Base-by-base conservation (phyloP, 2,888 invertebrate genomes). In the Cryptocephalus primarius region DNA sequence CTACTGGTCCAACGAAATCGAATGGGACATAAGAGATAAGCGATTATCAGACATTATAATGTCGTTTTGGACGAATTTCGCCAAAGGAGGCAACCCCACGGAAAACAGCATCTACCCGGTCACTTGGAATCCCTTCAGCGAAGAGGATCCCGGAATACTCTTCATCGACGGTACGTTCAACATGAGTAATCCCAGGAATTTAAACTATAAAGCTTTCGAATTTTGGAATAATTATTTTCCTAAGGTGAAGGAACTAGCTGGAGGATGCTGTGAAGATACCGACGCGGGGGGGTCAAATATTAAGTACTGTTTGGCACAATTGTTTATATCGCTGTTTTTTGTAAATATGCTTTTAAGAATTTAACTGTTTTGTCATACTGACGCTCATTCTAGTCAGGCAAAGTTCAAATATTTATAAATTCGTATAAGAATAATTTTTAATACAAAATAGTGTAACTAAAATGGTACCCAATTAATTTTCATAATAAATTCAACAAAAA, bases 171-270 rank as follows among this genome's bases (percentile, higher is more conserved):
- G 82, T 43, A 85, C 80, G 57, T 85, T 88, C 59, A 82, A 83
- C 51, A 87, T 88, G 81, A 84, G 82, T 56, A 79, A 82, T 55
- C 67, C 78, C 0, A 73, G 72, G 2, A 77, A 73, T 32, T 74
- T 88, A 32, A 84, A 88, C 68, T 85, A 86, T 60, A 84, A 83
- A 60, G 80, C 85, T 14, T 78, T 88, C 52, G 81, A 83, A 51
- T 89, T 89, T 69, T 89, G 89, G 89, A 86, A 87, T 57, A 80
- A 84, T 50, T 87, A 87, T 65, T 89, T 85, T 63, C 88, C 88
- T 0, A 82, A 78, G 68, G 79, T 88, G 38, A 70, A 85, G 9
- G 78, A 80, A 59, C 79, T 84, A 51, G 82, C 86, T 1, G 80
- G 79, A 4, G 80, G 81, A 60, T 88, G 88, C 62, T 89, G 88